Percentiles rank a stretch among this genome's conserved stretches.
Conservation (phyloP, 1,140 invertebrate genomes). For the Drosophila prosaltans region DNA sequence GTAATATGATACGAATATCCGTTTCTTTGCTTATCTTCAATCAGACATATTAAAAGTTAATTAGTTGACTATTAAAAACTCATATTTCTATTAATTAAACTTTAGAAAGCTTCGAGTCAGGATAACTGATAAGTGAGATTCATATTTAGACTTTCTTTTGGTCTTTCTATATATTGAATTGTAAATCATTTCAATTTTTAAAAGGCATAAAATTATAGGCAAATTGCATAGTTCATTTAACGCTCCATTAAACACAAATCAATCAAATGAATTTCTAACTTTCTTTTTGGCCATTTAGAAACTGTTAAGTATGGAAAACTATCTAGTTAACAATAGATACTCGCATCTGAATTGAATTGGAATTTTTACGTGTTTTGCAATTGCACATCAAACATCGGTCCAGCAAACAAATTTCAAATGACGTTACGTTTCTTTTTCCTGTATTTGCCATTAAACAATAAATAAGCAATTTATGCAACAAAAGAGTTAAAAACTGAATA, state of each 20-base stretch:
- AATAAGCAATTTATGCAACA: slow-evolving; percentile 76
- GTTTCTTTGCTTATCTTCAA: too few relatives aligned
- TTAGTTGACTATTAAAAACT: too few relatives aligned
- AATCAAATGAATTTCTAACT: slow-evolving; percentile 26
- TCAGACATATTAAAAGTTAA: too few relatives aligned
- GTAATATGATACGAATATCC: too few relatives aligned
- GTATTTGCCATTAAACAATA: slow-evolving; percentile 70
- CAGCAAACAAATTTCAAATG: slow-evolving; percentile 55
- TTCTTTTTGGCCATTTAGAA: slow-evolving; percentile 9
- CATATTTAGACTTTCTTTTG: too few relatives aligned
- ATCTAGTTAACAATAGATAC: slow-evolving; percentile 35
- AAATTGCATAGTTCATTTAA: slow-evolving; percentile 53
- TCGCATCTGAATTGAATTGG: slow-evolving; percentile 28
- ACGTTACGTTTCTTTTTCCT: slow-evolving; percentile 38
- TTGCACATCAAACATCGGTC: slow-evolving; percentile 34
- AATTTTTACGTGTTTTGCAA: slow-evolving; percentile 45
- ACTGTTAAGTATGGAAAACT: background rate
- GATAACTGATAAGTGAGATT: too few relatives aligned
- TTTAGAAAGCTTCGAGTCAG: too few relatives aligned
- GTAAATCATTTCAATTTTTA: slow-evolving; percentile 10
- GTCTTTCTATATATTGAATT: slow-evolving; percentile 14
- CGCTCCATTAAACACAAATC: slow-evolving; percentile 51
- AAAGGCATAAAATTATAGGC: background rate
- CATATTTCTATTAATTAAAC: too few relatives aligned
- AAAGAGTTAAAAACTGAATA: slow-evolving; percentile 15